Conservation (phyloP, 35 echinoderm and acorn worm species). For the Chiridota heheva region DNA sequence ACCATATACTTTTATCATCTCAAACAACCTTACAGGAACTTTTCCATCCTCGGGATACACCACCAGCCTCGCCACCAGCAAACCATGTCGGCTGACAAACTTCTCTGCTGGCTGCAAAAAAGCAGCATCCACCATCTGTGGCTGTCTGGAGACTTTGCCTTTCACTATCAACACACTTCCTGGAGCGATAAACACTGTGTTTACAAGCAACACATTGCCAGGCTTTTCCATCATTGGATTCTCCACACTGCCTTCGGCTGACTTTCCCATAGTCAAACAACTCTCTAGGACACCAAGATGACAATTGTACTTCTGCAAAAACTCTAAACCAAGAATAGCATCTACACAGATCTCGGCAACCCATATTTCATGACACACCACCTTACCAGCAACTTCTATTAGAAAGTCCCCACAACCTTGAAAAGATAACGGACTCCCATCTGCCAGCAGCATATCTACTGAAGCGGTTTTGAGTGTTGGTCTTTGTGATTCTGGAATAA, state of each 20-base stretch:
- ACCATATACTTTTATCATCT: not conserved
- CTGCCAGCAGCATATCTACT: not conserved
- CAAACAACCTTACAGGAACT: slow-evolving; percentile 22
- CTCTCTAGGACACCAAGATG: slow-evolving; percentile 6
- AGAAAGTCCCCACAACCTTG: not conserved
- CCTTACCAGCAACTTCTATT: too few species aligned
- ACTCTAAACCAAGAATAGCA: slow-evolving; percentile 31
- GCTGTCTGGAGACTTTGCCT: not conserved
- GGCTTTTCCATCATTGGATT: not conserved
- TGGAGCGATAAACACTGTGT: slow-evolving; percentile 10
- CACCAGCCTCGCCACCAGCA: slow-evolving; percentile 16
- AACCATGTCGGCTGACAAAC: slow-evolving; percentile 9
- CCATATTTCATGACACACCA: too few species aligned
- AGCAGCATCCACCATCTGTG: not conserved
- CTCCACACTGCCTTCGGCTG: not conserved
- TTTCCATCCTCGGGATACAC: too few species aligned
- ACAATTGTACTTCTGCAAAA: not conserved
- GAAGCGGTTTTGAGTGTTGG: not conserved
- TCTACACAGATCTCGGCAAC: too few species aligned
- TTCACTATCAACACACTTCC: not conserved
- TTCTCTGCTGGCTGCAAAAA: too few species aligned
- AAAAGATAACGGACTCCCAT: slow-evolving; percentile 14
- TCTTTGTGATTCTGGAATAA: not conserved
- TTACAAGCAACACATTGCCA: not conserved
- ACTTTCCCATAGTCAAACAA: slow-evolving; percentile 18